Percentiles rank a stretch among this genome's conserved stretches.
These are phyloP conservation scores for Pediacus dermestoides DNA, from an alignment of 2,888 invertebrate genomes.

Conservation along the genomic window DNA sequence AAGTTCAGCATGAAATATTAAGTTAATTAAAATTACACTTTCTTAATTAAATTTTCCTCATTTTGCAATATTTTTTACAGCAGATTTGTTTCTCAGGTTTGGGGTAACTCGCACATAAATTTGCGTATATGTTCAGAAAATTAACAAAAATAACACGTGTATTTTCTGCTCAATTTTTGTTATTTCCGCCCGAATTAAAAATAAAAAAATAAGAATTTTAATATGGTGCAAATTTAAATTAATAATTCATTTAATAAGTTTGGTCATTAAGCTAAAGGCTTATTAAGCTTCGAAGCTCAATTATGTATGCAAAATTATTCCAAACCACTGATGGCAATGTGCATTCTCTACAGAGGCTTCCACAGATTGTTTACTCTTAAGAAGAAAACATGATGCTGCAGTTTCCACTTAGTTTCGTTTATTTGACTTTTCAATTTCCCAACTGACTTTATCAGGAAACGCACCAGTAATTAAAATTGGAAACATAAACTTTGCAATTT, in stretches of 20 bases:
- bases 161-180: no score
- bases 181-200: no score
- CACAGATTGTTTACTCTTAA: conserved; percentile 25
- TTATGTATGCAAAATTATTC: conserved; percentile 37
- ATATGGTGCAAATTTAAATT: conserved; percentile 31
- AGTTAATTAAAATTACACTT: no score
- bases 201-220: conserved; percentile 10
- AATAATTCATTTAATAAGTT: conserved; percentile 34
- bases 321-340: conserved; percentile 25
- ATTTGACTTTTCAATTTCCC: conserved; percentile 33
- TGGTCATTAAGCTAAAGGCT: conserved; percentile 30
- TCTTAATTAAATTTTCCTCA: no score
- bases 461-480: conserved; percentile 20
- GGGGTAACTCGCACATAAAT: no score
- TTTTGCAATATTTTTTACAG: no score
- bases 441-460: conserved; percentile 15
- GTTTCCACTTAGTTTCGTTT: conserved; percentile 32
- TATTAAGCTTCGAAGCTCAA: conserved; percentile 23
- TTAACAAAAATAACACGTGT: no score
- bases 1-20: no score
- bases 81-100: no score
- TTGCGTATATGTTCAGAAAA: no score
- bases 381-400: conserved; percentile 29
- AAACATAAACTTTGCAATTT: conserved; percentile 18
- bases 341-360: conserved; percentile 20